Evolutionary conservation across 2,113 vertebrate species (phyloP), one percentile per base, ranked within the genome.

Genomic region (Microtus ochrogaster): DNA sequence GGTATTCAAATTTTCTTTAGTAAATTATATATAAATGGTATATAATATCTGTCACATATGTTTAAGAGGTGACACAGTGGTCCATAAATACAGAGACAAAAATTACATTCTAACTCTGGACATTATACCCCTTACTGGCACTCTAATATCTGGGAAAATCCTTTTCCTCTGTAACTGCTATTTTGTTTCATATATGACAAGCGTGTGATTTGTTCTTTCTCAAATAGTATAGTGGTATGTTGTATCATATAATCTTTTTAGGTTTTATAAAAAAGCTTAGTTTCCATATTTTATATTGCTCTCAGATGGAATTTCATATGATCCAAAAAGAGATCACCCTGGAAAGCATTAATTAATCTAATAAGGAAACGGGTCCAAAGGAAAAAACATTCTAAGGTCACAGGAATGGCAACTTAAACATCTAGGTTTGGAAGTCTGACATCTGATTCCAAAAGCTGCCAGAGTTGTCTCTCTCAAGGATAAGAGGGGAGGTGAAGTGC

Each of bases 261-360:
- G 14, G 36, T 90, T 92, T 93, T 83, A 49, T 83, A 92, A 94
- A 92, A 81, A 58, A 89, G 58, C 7, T 94, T 91, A 41, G 81
- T 70, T 92, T 95, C n/a, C 41, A 10, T 33, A 85, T n/a, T 93
- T 72, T 13, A 2, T 28, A 36, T 82, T 95, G 5, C 92, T 73
- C 41, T 93, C 33, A 87, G 52, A 86, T 5, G 47, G 0, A 61
- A 85, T 83, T 84, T 93, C 17, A n/a, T 73, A 70, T 58, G 26
- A 90, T 4, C 33, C 3, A 41, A 96, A 89, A 55, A 33, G 52
- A 47, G 21, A 4, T 5, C 24, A 30, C 2, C 22, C 12, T 79
- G 26, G 44, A 7, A 39, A 93, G 13, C 30, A 65, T 58, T 65
- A 30, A 30, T 47, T 82, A 65, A 16, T 47, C 17, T 13, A 19